Evolutionary conservation across 2,888 invertebrate genomes (phyloP).

Genomic region (Drosophila mercatorum): DNA sequence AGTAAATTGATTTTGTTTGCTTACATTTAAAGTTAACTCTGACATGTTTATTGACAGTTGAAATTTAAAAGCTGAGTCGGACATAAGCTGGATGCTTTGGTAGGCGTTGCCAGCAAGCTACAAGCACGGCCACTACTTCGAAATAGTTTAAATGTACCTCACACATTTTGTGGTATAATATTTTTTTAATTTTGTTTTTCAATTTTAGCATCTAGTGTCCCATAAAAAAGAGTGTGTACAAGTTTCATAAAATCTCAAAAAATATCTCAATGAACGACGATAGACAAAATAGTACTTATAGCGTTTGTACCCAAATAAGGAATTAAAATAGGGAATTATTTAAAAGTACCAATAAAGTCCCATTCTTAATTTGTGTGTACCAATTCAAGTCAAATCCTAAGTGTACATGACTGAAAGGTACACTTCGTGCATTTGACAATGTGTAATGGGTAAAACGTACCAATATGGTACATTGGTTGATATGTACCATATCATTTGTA

Average conservation of each 20-base stretch:
- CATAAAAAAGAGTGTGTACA: too few species aligned
- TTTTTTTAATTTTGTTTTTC: too few species aligned
- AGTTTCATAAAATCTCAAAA: too few species aligned
- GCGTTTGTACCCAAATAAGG: too few species aligned
- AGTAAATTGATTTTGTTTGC: conserved; percentile 10
- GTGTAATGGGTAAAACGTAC: not conserved
- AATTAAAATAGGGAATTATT: not conserved
- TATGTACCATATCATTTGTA: not conserved
- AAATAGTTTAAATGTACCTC: too few species aligned
- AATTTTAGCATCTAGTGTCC: too few species aligned
- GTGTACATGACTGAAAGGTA: not conserved
- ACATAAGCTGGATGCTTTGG: conserved; percentile 16
- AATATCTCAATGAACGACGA: too few species aligned
- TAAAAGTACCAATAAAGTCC: not conserved
- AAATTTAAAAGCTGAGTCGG: not conserved
- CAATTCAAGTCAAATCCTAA: not conserved
- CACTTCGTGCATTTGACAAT: not conserved
- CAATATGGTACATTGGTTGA: not conserved
- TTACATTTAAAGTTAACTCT: not conserved
- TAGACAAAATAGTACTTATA: too few species aligned
- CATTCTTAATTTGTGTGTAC: not conserved
- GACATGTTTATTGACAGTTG: not conserved
- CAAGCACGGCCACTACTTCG: too few species aligned
- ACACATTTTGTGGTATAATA: too few species aligned
- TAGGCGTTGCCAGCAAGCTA: conserved; percentile 14